These are phyloP conservation scores for Macropis europaea DNA, from an alignment of 2,888 invertebrate genomes.

Conservation along the genomic window DNA sequence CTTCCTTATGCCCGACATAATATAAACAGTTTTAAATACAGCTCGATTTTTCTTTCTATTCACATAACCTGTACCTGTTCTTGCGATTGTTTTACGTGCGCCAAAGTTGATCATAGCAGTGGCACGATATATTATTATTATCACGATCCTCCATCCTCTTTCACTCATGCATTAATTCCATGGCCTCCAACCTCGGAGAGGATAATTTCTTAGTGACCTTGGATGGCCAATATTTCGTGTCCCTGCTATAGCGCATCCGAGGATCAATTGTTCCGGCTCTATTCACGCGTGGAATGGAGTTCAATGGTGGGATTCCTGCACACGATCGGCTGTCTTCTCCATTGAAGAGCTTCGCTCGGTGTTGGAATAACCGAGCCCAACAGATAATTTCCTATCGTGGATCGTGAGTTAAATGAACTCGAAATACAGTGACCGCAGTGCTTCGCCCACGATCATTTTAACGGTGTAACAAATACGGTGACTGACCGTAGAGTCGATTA, in stretches of 20 bases:
- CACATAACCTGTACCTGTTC: neutral
- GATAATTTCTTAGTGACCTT: no score
- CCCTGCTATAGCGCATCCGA: no score
- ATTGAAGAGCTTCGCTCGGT: neutral
- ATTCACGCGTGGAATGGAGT: neutral
- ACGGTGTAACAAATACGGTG: neutral
- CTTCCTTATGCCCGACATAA: neutral
- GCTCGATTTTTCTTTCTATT: neutral
- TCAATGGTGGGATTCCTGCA: neutral
- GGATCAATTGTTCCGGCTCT: neutral
- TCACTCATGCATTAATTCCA: no score
- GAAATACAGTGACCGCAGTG: neutral
- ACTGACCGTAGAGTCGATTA: neutral
- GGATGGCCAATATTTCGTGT: no score
- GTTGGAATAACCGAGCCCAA: neutral
- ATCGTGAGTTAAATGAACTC: neutral
- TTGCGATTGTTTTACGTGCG: neutral
- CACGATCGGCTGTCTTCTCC: neutral
- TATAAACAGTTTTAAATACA: slow-evolving; percentile 5
- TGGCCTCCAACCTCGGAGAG: no score
- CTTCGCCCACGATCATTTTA: neutral
- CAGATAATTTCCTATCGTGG: neutral
- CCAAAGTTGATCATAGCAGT: no score
- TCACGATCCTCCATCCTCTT: no score
- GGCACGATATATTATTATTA: no score